A percentile compares a stretch with the other conserved stretches of the same genome.
phyloP scores from a whole-genome alignment of 1,140 invertebrate genomes.

The Bombus turneri region DNA sequence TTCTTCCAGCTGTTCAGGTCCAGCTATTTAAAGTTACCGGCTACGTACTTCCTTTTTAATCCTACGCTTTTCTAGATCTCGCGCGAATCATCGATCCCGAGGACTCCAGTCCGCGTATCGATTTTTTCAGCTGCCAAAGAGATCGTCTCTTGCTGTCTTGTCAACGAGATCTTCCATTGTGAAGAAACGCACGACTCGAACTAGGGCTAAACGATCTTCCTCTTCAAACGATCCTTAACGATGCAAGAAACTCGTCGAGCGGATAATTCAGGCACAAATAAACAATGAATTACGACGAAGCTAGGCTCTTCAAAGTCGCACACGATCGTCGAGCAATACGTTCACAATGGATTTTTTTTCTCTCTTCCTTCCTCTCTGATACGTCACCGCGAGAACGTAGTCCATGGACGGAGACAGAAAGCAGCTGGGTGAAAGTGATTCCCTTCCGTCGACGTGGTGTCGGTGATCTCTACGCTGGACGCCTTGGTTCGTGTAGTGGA shows the following conservation, averaged over 20 bases:
- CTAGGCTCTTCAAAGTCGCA: not conserved
- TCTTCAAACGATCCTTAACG: not conserved
- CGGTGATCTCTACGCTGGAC: conserved; percentile 24
- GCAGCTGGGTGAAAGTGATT: conserved; percentile 28
- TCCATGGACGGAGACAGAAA: conserved; percentile 51
- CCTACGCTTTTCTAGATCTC: conserved; percentile 19
- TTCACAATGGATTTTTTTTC: not conserved
- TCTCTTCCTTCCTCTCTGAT: not conserved
- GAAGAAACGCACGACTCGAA: not conserved
- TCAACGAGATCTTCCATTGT: not conserved
- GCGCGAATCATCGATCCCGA: not conserved
- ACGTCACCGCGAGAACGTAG: conserved; percentile 14
- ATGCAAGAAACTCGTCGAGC: not conserved
- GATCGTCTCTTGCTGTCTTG: not conserved
- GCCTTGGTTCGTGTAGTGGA: conserved; percentile 33
- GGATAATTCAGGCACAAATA: not conserved
- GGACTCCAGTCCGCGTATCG: conserved; percentile 18
- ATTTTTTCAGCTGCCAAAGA: not conserved
- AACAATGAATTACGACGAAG: not conserved
- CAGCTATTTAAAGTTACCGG: conserved; percentile 46
- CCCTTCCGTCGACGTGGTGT: conserved; percentile 20
- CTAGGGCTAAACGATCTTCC: not conserved
- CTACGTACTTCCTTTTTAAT: conserved; percentile 38
- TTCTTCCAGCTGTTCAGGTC: conserved; percentile 33
- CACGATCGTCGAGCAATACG: not conserved